A percentile compares a stretch with the other conserved stretches of the same genome.
Conservation (phyloP, 2,888 invertebrate species). For the Exephanes ischioxanthus region DNA sequence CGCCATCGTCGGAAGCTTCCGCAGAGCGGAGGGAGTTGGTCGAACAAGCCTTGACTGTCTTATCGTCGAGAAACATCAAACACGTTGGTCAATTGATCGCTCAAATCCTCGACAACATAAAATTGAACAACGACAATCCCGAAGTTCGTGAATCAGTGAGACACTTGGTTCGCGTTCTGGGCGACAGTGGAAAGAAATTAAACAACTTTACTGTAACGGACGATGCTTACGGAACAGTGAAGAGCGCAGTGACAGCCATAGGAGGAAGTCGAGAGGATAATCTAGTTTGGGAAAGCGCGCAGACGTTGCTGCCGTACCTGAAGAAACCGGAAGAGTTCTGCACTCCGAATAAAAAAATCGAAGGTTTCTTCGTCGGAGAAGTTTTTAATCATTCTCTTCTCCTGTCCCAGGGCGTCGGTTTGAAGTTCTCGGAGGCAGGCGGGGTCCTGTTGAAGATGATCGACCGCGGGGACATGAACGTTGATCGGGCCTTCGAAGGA, state of each 20-base stretch:
- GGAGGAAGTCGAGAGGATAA: conserved; percentile 8
- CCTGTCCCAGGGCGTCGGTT: not conserved
- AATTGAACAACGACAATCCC: conserved; percentile 17
- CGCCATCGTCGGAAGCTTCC: not conserved
- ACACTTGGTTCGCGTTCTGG: conserved; percentile 15
- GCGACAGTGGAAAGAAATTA: not conserved
- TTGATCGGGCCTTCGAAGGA: conserved; percentile 1
- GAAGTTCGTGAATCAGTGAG: conserved; percentile 36
- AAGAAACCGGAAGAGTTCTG: conserved; percentile 26
- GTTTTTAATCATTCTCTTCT: conserved; percentile 36
- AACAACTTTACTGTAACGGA: not conserved
- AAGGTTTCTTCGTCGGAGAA: conserved; percentile 27
- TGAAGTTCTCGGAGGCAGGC: not conserved
- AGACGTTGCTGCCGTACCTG: conserved; percentile 47
- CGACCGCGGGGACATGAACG: not conserved
- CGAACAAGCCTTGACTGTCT: not conserved
- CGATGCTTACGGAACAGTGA: not conserved
- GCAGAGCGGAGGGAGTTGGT: not conserved
- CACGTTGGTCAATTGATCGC: conserved; percentile 40
- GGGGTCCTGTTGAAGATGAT: not conserved
- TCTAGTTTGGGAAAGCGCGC: not conserved
- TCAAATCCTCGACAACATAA: conserved; percentile 48
- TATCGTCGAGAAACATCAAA: not conserved
- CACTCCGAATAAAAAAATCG: not conserved
- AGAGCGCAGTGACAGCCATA: not conserved